A percentile compares a stretch with the other conserved stretches of the same genome.
Conservation (phyloP, 2,797 vertebrate genomes). For the Lepus oiostolus region DNA sequence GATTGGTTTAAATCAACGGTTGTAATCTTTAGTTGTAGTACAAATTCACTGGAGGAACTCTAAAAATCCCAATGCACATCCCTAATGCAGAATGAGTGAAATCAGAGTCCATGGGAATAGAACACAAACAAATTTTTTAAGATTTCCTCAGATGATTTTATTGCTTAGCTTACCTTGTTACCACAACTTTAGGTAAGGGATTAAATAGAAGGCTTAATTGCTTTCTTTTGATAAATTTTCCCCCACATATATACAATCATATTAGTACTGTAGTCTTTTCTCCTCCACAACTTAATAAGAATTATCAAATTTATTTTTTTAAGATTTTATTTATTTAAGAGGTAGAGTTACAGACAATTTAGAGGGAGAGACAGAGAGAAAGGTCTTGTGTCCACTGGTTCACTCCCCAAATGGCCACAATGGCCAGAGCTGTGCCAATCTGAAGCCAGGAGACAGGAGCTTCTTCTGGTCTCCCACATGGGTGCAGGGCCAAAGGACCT, state of each 20-base stretch:
- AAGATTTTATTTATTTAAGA: too few species aligned
- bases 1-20: background rate
- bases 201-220: background rate
- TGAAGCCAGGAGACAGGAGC: too few species aligned
- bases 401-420: too few species aligned
- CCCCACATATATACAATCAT: background rate
- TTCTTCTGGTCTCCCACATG: too few species aligned
- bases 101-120: background rate
- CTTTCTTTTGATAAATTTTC: background rate
- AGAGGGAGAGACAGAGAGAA: too few species aligned
- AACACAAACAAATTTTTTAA: background rate
- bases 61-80: background rate
- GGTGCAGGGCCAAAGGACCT: too few species aligned
- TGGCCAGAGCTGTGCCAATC: too few species aligned
- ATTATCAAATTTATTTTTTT: background rate
- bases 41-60: background rate
- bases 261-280: background rate
- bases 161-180: background rate
- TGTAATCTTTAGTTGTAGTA: background rate
- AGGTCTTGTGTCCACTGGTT: too few species aligned
- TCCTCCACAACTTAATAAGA: conserved; percentile 5
- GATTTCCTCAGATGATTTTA: background rate
- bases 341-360: too few species aligned
- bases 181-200: background rate
- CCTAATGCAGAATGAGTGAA: background rate